Base-by-base conservation (phyloP, 2,113 vertebrate genomes). In the Piaya cayana region DNA sequence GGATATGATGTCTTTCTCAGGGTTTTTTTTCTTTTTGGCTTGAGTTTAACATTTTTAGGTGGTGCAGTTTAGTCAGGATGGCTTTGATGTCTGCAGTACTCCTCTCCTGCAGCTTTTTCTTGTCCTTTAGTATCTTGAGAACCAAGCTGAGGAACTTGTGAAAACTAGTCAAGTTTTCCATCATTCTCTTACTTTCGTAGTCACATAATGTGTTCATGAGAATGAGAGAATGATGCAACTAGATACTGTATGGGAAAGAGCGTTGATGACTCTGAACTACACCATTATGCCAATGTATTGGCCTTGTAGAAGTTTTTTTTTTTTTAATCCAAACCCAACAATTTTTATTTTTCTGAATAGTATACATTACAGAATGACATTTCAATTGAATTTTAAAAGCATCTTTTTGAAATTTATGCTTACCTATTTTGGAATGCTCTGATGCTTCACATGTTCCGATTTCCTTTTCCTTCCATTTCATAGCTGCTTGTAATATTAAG, bases 401-500 rank as follows among this genome's bases (percentile, higher is more conserved):
- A 15, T 87, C 26, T 37, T 65, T 81, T 63, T 55, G 18, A 91
- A 85, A 75, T 81, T 53, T 88, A 29, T 75, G 30, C 37, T 49
- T 55, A 76, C 56, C 5, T 68, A 3, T 82, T 86, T 88, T 50
- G 52, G 32, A 88, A 75, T 34, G 26, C 68, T 30, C 39, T 2
- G 11, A n/a, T 79, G 39, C 65, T 53, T 79, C 56, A 8, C 5
- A 1, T 67, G 58, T 45, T 94, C 80, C 23, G 27, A 67, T 86
- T 95, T 88, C 62, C 55, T 74, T 80, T 92, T 59, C 43, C 82
- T 69, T 56, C 49, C 12, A 22, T 93, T 92, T 78, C 39, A 8
- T 27, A 84, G 76, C 32, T 92, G 43, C 55, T 94, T 96, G 36
- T 93, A 90, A 82, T 95, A 85, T 89, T 92, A 96, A 95, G 39